Conservation (phyloP, 2,888 invertebrate genomes). For the Cryptocephalus moraei region DNA sequence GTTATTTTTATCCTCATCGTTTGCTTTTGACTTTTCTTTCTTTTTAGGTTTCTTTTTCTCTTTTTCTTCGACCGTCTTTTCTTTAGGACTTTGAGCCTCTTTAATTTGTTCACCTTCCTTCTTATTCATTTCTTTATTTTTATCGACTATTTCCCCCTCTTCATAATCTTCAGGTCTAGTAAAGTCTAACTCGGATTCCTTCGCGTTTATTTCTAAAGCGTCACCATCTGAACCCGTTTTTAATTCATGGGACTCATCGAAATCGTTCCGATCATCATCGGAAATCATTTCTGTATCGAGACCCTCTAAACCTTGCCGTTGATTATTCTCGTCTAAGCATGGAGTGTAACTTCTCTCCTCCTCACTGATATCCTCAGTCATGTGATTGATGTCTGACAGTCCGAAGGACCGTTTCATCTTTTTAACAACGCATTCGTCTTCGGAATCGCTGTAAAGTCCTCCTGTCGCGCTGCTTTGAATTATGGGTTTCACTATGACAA, state of each 20-base stretch:
- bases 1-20: conserved; percentile 45
- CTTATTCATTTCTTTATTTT: conserved; percentile 24
- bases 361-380: conserved; percentile 55
- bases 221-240: conserved; percentile 35
- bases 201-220: conserved; percentile 38
- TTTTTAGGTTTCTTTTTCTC: conserved; percentile 34
- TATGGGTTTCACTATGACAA: conserved; percentile 3
- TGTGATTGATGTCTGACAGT: conserved; percentile 36
- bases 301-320: conserved; percentile 36
- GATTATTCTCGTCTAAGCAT: conserved; percentile 56
- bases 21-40: conserved; percentile 36
- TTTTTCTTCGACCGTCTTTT: conserved; percentile 26
- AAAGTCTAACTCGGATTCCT: conserved; percentile 38
- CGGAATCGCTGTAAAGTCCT: conserved; percentile 34
- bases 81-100: conserved; percentile 13
- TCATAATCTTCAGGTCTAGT: conserved; percentile 40
- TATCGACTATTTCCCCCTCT: conserved; percentile 50
- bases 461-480: conserved; percentile 11
- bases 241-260: conserved; percentile 45
- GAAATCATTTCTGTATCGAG: conserved; percentile 68
- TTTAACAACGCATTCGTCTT: conserved; percentile 32
- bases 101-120: conserved; percentile 3
- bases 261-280: conserved; percentile 58
- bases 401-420: conserved; percentile 25
- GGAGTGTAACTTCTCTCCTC: conserved; percentile 64